Base-by-base conservation (phyloP, 2,888 invertebrate species). In the Pheosia tremula region DNA sequence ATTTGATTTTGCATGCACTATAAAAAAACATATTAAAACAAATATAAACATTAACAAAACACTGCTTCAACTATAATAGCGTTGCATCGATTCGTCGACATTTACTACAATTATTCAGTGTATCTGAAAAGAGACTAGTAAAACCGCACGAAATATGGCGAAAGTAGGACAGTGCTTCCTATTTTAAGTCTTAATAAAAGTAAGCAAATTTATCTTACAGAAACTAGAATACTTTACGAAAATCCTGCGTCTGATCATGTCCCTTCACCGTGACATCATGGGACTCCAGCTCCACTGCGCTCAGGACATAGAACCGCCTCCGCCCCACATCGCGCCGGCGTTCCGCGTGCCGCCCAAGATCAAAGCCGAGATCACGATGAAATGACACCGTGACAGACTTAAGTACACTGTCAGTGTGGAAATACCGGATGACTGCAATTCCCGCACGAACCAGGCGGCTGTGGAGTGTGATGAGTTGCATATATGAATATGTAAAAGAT, bases 141-240 rank as follows among this genome's bases (percentile, higher is more conserved):
- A 24, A 24, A 24, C 1, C 24, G 2, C 24, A 24, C 24, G 24
- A 24, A 24, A 24, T 24, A 24, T 24, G 24, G 24, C 24, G 24
- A 24, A 24, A 24, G 24, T 24, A 24, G 24, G 24, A 24, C 24
- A 24, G 24, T 24, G 2, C 2, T 0, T 24, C 24, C 24, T 24
- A 24, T 24, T 24, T 24, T 24, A 24, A 24, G 24, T 24, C 24
- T 24, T 24, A 24, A 24, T 24, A 24, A 24, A 24, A 0, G 24
- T 24, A 24, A 24, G 24, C 43, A 4, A 43, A 43, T 6, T 24
- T 69, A 66, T 54, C 38, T 53, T 86, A 4, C 88, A 93, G 93
- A 91, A 87, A 72, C 57, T 93, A 80, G 93, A 93, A 64, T 93
- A 93, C 76, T 92, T 93, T 66, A 90, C 91, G 36, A 93, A 93